Evolutionary conservation across 2,113 vertebrate species (phyloP).

Genomic region (Apodemus speciosus): DNA sequence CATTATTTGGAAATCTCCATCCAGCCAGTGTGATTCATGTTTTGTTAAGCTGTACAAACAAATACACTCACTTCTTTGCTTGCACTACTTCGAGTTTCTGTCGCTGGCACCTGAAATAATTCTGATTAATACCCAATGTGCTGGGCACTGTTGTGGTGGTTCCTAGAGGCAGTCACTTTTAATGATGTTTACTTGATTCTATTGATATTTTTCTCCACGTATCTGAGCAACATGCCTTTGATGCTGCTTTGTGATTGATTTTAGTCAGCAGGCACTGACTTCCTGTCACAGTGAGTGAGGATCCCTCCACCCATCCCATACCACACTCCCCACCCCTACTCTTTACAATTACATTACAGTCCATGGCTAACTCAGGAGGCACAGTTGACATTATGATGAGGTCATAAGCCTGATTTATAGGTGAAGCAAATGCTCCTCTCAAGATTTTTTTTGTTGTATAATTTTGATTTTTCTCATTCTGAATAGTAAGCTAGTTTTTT

Average conservation of each 20-base stretch:
- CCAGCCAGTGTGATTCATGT: not conserved
- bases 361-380: not conserved
- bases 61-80: not conserved
- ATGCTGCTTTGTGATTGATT: constrained; percentile 43
- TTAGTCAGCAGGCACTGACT: constrained; percentile 21
- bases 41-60: constrained; percentile 11
- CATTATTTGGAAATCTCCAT: not conserved
- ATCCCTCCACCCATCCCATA: not conserved
- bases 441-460: not conserved
- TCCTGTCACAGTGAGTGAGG: not conserved
- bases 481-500: not conserved
- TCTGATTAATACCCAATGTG: constrained; percentile 35
- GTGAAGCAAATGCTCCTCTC: not conserved
- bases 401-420: not conserved
- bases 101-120: constrained; percentile 27
- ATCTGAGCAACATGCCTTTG: constrained; percentile 1
- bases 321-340: not conserved
- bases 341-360: not conserved
- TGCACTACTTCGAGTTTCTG: constrained; percentile 50
- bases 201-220: constrained; percentile 1
- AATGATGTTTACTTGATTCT: constrained; percentile 23
- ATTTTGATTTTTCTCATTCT: not conserved
- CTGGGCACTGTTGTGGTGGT: not conserved
- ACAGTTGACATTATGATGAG: not conserved
- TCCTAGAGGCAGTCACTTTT: constrained; percentile 15